phyloP scores from a whole-genome alignment of 2,113 vertebrate species.

The Chloropsis cyanopogon region DNA sequence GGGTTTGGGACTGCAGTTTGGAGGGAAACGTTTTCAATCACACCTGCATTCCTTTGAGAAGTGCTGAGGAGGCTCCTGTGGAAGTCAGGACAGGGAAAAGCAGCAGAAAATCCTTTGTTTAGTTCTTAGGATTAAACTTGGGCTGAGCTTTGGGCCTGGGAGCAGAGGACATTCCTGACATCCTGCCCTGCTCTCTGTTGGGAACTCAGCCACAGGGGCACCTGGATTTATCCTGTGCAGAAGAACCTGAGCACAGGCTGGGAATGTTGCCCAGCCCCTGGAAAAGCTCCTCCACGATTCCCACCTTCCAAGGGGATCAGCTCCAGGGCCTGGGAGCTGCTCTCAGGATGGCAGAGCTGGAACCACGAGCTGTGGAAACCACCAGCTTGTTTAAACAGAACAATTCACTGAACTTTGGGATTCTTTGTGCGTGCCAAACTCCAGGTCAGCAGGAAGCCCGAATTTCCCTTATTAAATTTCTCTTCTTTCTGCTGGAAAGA shows the following conservation, averaged over 20 bases:
- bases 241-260: background rate
- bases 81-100: background rate
- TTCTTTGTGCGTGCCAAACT: background rate
- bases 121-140: background rate
- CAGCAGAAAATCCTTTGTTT: background rate
- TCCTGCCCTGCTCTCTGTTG: background rate
- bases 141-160: background rate
- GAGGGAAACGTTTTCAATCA: background rate
- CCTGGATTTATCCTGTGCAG: background rate
- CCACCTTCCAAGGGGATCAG: background rate
- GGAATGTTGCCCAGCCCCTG: background rate
- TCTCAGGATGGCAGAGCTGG: background rate
- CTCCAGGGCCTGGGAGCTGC: background rate
- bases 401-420: background rate
- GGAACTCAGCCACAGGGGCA: background rate
- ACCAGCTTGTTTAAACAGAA: background rate
- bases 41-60: background rate
- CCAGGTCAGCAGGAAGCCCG: background rate
- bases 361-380: background rate
- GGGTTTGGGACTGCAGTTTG: background rate
- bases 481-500: background rate
- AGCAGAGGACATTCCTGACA: background rate
- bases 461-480: background rate
- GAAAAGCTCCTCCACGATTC: background rate
- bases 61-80: background rate